phyloP scores from a whole-genome alignment of 1,140 invertebrate species.

The Atopsyche davidsoni region DNA sequence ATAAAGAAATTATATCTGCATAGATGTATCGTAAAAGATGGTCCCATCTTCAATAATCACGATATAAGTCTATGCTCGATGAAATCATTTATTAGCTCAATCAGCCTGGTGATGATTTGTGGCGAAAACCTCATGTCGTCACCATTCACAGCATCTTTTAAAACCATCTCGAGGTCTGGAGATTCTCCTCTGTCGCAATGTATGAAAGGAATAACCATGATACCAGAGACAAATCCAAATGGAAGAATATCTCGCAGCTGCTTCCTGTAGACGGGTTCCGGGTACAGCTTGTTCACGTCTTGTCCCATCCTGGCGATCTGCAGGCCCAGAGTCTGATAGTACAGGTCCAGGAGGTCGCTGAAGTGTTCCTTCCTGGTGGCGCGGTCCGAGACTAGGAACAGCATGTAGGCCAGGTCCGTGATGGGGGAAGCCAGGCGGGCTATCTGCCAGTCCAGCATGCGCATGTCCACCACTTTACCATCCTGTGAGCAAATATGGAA shows the following conservation, averaged over 20 bases:
- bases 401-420: conserved; percentile 15
- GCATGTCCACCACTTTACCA: conserved; percentile 16
- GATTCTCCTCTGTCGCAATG: conserved; percentile 7
- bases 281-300: conserved; percentile 15
- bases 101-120: no score
- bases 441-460: conserved; percentile 25
- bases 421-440: conserved; percentile 12
- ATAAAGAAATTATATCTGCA: no score
- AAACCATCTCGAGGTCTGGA: neutral
- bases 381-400: conserved; percentile 17
- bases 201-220: conserved; percentile 9
- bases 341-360: conserved; percentile 14
- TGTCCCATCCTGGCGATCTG: conserved; percentile 10
- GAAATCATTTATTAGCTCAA: no score
- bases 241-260: conserved; percentile 13
- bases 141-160: no score
- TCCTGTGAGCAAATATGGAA: no score
- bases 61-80: no score
- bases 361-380: conserved; percentile 13
- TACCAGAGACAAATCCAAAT: conserved; percentile 14
- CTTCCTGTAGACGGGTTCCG: conserved; percentile 5
- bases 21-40: no score
- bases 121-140: no score
- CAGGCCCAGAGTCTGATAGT: conserved; percentile 15
- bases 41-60: no score